These are phyloP conservation scores for Epizoanthus illoricatus DNA, from an alignment of 92 coral and sea anemone species.

Conservation along the genomic window DNA sequence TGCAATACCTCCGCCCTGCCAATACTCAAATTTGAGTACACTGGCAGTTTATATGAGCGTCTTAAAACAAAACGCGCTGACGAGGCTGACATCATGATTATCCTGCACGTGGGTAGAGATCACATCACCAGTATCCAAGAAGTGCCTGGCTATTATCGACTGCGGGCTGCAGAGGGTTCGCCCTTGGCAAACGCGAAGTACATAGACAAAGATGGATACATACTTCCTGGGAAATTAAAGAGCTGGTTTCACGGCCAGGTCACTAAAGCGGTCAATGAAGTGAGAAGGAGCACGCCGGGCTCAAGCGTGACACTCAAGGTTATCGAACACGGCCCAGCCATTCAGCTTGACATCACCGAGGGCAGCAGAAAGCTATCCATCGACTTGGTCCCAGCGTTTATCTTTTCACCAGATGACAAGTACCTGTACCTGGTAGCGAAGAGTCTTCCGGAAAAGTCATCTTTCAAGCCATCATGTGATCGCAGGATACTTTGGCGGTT, in stretches of 20 bases:
- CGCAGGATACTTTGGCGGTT: conserved; percentile 56
- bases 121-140: conserved; percentile 25
- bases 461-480: background rate
- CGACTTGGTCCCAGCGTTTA: conserved; percentile 77
- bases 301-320: conserved; percentile 44
- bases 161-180: conserved; percentile 40
- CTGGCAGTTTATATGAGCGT: conserved; percentile 67
- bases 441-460: background rate
- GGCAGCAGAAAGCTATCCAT: conserved; percentile 51
- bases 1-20: conserved; percentile 45
- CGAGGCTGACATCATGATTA: conserved; percentile 58
- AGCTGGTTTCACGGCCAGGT: conserved; percentile 60
- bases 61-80: conserved; percentile 53
- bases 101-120: conserved; percentile 43
- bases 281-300: conserved; percentile 8
- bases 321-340: conserved; percentile 76
- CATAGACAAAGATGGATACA: conserved; percentile 36
- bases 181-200: conserved; percentile 43
- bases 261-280: conserved; percentile 48
- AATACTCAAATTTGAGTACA: conserved; percentile 50
- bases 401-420: conserved; percentile 41
- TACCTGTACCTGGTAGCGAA: conserved; percentile 30
- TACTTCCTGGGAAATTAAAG: conserved; percentile 53
- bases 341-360: conserved; percentile 68
- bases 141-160: conserved; percentile 36